Conservation (phyloP, 1,140 invertebrate species). For the Drosophila orosa region DNA sequence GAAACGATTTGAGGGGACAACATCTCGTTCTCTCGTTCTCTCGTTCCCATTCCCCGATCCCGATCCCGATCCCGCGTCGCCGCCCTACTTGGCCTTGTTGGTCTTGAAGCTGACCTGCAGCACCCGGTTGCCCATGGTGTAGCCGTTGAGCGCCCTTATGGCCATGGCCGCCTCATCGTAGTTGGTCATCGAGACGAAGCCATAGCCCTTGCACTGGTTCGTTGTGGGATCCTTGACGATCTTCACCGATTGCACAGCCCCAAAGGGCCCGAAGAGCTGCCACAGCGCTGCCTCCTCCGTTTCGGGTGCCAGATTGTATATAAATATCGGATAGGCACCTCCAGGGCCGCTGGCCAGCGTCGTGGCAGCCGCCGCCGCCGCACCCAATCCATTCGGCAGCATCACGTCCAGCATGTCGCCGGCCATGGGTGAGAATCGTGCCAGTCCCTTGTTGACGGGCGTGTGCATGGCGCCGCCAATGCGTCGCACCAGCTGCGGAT, state of each 20-base stretch:
- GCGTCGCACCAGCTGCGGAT: slow-evolving; percentile 86
- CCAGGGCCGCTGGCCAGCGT: slow-evolving; percentile 77
- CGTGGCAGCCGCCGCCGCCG: slow-evolving; percentile 91
- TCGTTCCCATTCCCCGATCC: neutral
- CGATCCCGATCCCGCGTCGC: neutral
- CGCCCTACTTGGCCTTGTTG: slow-evolving; percentile 90
- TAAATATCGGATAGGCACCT: slow-evolving; percentile 98
- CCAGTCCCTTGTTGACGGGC: slow-evolving; percentile 93
- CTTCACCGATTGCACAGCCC: slow-evolving; percentile 99
- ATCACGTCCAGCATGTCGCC: slow-evolving; percentile 91
- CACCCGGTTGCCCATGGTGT: slow-evolving; percentile 97
- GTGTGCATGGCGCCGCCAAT: slow-evolving; percentile 91
- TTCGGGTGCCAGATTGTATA: slow-evolving; percentile 99
- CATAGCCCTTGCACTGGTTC: slow-evolving; percentile 99
- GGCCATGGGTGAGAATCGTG: slow-evolving; percentile 93
- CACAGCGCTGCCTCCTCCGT: slow-evolving; percentile 99
- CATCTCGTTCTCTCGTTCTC: neutral
- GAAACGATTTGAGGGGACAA: slow-evolving; percentile 8
- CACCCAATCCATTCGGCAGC: slow-evolving; percentile 89
- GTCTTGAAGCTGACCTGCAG: slow-evolving; percentile 99
- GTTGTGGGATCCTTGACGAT: slow-evolving; percentile 98
- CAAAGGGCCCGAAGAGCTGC: slow-evolving; percentile 99
- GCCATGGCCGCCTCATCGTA: slow-evolving; percentile 99
- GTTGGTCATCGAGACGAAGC: slow-evolving; percentile 99
- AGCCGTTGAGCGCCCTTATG: slow-evolving; percentile 98